Percentiles rank a stretch among this genome's conserved stretches.
Conservation (phyloP, 2,113 vertebrate species). For the Sander vitreus region DNA sequence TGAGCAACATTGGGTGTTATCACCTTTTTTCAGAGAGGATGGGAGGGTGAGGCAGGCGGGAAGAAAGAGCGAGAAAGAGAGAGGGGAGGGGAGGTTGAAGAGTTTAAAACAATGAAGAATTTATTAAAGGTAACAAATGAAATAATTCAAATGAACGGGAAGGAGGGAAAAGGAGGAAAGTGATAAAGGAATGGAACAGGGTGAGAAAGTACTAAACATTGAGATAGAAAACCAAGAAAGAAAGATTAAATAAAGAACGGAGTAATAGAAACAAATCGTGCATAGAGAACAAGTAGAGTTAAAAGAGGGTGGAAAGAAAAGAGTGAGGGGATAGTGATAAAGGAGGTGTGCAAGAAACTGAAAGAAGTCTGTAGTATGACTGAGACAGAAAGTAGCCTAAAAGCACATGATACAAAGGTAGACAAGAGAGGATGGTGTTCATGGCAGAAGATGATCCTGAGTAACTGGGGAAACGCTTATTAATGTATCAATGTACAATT, state of each 20-base stretch:
- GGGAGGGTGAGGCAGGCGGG: constrained; percentile 10
- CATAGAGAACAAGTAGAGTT: not conserved
- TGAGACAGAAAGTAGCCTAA: not conserved
- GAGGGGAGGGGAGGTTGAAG: not conserved
- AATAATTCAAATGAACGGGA: not conserved
- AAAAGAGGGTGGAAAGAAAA: not conserved
- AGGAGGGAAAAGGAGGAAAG: not conserved
- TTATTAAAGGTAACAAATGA: not conserved
- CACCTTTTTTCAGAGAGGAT: constrained; percentile 40
- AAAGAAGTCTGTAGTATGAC: not conserved
- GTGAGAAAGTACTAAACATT: not conserved
- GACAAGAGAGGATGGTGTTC: not conserved
- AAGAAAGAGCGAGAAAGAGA: constrained; percentile 5
- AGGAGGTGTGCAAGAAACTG: not conserved
- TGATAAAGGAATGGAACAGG: not conserved
- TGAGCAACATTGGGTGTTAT: constrained; percentile 63
- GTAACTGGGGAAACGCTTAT: not conserved
- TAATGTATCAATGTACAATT: not conserved
- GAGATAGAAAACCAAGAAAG: not conserved
- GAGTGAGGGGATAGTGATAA: not conserved
- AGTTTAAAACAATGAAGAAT: not conserved
- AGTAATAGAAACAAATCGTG: not conserved
- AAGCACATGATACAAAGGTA: not conserved
- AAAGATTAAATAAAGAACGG: not conserved
- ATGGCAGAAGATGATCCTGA: not conserved